A percentile compares a stretch with the other conserved stretches of the same genome.
phyloP scores from a whole-genome alignment of 2,888 invertebrate species.

The Polydrusus cervinus region DNA sequence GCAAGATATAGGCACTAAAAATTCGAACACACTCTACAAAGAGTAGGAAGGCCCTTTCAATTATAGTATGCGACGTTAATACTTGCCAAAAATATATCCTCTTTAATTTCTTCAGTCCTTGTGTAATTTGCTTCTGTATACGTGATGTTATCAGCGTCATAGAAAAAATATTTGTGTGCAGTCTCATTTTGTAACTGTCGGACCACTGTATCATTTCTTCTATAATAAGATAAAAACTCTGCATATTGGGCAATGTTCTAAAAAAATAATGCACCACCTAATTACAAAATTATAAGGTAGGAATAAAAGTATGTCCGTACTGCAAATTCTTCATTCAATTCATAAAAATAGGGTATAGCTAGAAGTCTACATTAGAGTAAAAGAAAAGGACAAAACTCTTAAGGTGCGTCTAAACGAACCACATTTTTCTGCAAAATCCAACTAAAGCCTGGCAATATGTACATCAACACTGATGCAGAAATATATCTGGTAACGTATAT shows the following conservation, averaged over 20 bases:
- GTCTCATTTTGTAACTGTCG: slow-evolving; percentile 40
- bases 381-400: too few relatives aligned
- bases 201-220: slow-evolving; percentile 57
- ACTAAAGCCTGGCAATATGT: too few relatives aligned
- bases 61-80: background rate
- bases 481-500: too few relatives aligned
- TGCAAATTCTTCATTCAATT: too few relatives aligned
- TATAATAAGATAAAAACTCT: slow-evolving; percentile 65
- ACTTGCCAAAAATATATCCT: slow-evolving; percentile 59
- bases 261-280: slow-evolving; percentile 47
- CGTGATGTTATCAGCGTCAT: slow-evolving; percentile 70
- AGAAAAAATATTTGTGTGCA: slow-evolving; percentile 45
- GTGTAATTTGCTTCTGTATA: slow-evolving; percentile 65
- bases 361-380: too few relatives aligned
- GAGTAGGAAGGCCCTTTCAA: too few relatives aligned
- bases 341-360: too few relatives aligned
- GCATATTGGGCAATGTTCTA: slow-evolving; percentile 68
- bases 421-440: too few relatives aligned
- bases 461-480: too few relatives aligned
- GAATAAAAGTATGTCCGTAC: too few relatives aligned
- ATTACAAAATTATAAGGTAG: background rate
- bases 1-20: background rate
- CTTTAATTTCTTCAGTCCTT: slow-evolving; percentile 56
- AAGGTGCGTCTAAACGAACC: too few relatives aligned
- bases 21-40: too few relatives aligned